These are phyloP conservation scores for Platysteira castanea DNA, from an alignment of 2,113 vertebrate genomes.

Conservation along the genomic window DNA sequence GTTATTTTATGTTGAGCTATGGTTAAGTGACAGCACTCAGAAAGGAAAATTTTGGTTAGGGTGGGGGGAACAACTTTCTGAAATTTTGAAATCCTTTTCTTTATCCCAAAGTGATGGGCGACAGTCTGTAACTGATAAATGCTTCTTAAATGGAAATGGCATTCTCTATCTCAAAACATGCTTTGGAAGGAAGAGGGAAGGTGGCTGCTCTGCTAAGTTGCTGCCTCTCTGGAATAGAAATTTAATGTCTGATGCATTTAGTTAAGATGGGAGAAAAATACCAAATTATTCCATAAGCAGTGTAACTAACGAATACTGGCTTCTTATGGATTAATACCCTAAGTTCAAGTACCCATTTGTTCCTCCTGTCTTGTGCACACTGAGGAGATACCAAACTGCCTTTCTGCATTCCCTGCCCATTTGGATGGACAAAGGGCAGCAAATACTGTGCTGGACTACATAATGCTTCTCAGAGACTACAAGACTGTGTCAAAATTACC, in stretches of 20 bases:
- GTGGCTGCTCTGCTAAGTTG: background rate
- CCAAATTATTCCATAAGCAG: background rate
- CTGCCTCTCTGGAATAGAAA: background rate
- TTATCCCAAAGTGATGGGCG: background rate
- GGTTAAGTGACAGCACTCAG: background rate
- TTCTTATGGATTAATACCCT: background rate
- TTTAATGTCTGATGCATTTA: background rate
- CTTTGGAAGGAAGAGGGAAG: background rate
- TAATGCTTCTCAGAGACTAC: background rate
- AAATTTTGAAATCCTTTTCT: background rate
- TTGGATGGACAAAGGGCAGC: background rate
- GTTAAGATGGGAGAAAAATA: background rate
- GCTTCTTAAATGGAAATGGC: background rate
- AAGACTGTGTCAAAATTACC: background rate
- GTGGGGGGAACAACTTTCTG: background rate
- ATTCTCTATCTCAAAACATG: background rate
- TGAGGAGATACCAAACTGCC: background rate
- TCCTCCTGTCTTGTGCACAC: background rate
- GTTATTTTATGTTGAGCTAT: background rate
- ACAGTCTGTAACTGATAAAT: background rate
- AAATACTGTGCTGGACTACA: background rate
- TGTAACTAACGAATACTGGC: background rate
- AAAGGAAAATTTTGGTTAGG: background rate
- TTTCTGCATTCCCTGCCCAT: background rate
- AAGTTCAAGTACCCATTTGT: background rate